A percentile compares a stretch with the other conserved stretches of the same genome.
Conservation (phyloP, 2,888 invertebrate genomes). For the Macrosiphum euphorbiae region DNA sequence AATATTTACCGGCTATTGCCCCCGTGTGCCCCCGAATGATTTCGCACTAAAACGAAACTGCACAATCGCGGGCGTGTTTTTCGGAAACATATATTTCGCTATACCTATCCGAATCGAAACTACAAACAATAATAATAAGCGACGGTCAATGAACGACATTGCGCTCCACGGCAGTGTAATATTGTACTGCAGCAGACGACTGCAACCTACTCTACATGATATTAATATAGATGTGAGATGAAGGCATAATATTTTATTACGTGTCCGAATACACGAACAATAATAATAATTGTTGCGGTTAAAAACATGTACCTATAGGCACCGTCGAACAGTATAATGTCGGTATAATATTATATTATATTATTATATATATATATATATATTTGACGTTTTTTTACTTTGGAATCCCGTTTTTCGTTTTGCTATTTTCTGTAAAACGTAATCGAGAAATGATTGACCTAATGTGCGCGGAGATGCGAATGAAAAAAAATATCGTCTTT, state of each 20-base stretch:
- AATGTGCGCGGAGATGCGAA: background rate
- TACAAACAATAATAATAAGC: background rate
- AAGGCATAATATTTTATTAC: background rate
- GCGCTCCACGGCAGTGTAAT: background rate
- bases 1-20: conserved; percentile 35
- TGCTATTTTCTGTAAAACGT: background rate
- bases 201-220: background rate
- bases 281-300: background rate
- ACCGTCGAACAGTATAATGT: background rate
- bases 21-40: background rate
- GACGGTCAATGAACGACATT: conserved; percentile 9
- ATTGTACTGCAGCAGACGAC: background rate
- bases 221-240: too few relatives aligned
- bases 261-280: background rate
- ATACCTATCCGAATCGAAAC: background rate
- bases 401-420: background rate
- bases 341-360: background rate
- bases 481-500: background rate
- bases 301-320: background rate
- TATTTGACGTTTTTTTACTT: background rate
- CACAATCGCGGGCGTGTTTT: conserved; percentile 12
- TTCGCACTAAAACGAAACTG: conserved; percentile 47
- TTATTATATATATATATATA: background rate
- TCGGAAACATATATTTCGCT: background rate
- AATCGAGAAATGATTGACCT: background rate